Evolutionary conservation across 2,797 vertebrate species (phyloP).

Genomic region (Poecilia wingei): DNA sequence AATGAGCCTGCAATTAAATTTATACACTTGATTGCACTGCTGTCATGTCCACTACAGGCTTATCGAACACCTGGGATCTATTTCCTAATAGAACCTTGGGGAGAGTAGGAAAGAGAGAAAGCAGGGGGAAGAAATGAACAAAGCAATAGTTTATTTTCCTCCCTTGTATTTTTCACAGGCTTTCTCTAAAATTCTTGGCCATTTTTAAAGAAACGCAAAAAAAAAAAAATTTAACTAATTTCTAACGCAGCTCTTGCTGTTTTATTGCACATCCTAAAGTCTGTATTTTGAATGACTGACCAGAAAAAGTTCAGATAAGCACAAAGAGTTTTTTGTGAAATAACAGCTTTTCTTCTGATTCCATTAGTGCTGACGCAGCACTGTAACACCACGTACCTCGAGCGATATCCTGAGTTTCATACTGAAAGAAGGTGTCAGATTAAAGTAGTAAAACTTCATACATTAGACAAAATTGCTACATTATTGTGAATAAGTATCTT

Average conservation of each 20-base stretch:
- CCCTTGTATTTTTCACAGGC: constrained; percentile 56
- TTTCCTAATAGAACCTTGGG: constrained; percentile 84
- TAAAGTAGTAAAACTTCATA: constrained; percentile 72
- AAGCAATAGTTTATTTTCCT: constrained; percentile 65
- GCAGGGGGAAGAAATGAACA: constrained; percentile 63
- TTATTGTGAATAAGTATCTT: constrained; percentile 58
- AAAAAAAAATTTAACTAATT: constrained; percentile 15
- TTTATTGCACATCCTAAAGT: constrained; percentile 40
- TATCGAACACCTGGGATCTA: constrained; percentile 88
- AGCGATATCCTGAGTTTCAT: constrained; percentile 56
- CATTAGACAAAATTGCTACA: constrained; percentile 60
- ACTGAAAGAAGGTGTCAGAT: constrained; percentile 69
- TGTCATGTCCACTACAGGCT: constrained; percentile 88
- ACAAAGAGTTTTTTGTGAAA: constrained; percentile 64
- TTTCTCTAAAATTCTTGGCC: constrained; percentile 62
- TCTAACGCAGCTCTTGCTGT: constrained; percentile 46
- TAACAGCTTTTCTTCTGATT: constrained; percentile 59
- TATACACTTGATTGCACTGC: constrained; percentile 89
- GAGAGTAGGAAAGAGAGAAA: constrained; percentile 68
- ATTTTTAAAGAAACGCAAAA: constrained; percentile 46
- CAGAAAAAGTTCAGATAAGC: constrained; percentile 26
- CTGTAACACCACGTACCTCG: constrained; percentile 47
- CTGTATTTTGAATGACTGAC: constrained; percentile 39
- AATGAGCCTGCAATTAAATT: constrained; percentile 89
- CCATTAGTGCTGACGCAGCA: constrained; percentile 67